Evolutionary conservation across 2,888 invertebrate species (phyloP).

Genomic region (Synergus laeviventris): DNA sequence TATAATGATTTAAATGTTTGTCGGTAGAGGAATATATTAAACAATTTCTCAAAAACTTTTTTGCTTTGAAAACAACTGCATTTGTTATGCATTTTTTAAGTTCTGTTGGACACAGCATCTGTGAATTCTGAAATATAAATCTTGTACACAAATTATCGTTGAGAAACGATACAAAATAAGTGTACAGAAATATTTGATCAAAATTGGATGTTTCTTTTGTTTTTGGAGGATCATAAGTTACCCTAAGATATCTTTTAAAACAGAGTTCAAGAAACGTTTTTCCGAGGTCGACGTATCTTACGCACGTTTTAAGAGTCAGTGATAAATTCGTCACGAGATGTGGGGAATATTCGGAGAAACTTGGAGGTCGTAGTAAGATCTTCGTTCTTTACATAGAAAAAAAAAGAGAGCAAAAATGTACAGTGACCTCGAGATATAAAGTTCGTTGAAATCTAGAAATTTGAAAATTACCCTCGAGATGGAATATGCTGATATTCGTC

Average conservation of each 20-base stretch:
- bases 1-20: background rate
- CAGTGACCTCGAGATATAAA: background rate
- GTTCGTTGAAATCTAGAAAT: background rate
- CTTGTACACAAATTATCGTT: too few species aligned
- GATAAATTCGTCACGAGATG: slow-evolving; percentile 3
- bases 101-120: too few species aligned
- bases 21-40: too few species aligned
- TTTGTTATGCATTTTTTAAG: too few species aligned
- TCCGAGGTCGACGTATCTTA: slow-evolving; percentile 1
- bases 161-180: too few species aligned
- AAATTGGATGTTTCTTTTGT: background rate
- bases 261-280: slow-evolving; percentile 7
- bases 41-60: too few species aligned
- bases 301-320: background rate
- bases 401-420: background rate
- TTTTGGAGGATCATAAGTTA: background rate
- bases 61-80: too few species aligned
- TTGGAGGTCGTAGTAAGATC: background rate
- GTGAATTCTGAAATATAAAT: too few species aligned
- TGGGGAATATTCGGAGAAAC: background rate
- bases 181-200: too few species aligned
- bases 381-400: background rate
- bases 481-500: background rate
- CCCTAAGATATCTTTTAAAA: background rate
- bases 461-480: background rate